phyloP scores from a whole-genome alignment of 2,797 vertebrate species.

The Hipposideros larvatus region DNA sequence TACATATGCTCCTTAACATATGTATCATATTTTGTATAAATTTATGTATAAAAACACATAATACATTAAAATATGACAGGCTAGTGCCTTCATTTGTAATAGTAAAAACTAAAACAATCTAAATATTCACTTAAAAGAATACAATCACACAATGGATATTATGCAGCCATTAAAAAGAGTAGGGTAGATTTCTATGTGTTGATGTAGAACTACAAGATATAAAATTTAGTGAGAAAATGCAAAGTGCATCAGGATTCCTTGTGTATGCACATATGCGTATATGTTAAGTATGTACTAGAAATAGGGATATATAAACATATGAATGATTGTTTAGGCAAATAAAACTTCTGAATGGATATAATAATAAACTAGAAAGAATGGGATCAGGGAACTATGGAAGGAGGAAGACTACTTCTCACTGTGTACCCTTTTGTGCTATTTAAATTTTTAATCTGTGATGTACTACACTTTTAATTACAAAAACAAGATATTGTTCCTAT shows the following conservation, averaged over 20 bases:
- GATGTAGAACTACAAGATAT: neutral
- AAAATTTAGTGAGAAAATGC: neutral
- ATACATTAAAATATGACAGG: neutral
- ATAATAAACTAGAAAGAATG: neutral
- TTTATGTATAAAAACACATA: neutral
- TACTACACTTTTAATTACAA: neutral
- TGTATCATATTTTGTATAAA: neutral
- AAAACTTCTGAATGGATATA: neutral
- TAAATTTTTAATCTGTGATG: constrained; percentile 6
- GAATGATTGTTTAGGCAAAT: neutral
- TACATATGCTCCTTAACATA: neutral
- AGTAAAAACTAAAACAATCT: neutral
- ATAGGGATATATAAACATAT: neutral
- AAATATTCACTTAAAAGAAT: neutral
- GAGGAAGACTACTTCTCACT: neutral
- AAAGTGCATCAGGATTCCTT: neutral
- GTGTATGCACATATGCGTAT: neutral
- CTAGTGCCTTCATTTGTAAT: neutral
- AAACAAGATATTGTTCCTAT: neutral
- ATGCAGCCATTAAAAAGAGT: neutral
- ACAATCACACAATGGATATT: neutral
- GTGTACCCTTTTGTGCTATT: neutral
- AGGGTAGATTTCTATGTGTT: neutral
- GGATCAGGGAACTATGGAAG: neutral
- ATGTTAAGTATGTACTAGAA: neutral